Conservation (phyloP, 2,113 vertebrate species). For the Gymnocephalus cernua region DNA sequence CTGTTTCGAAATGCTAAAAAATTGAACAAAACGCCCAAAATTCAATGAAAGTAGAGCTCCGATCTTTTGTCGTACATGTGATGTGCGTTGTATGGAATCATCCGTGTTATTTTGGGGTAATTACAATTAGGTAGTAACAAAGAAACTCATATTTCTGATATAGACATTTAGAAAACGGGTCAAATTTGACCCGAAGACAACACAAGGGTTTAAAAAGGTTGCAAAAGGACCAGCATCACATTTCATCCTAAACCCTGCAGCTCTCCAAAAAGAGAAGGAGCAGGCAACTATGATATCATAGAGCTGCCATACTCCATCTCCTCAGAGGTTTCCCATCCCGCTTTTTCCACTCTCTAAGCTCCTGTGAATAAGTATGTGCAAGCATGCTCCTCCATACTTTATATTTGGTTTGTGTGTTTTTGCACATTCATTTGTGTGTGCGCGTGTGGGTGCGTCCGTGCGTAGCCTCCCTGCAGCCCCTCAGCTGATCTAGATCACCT, state of each 20-base stretch:
- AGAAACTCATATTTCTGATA: too few species aligned
- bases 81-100: too few species aligned
- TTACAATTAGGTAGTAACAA: too few species aligned
- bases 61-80: too few species aligned
- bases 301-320: constrained; percentile 37
- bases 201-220: too few species aligned
- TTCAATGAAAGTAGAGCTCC: too few species aligned
- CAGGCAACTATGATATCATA: constrained; percentile 11
- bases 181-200: too few species aligned
- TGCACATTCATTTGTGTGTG: not conserved
- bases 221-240: constrained; percentile 34
- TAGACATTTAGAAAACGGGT: too few species aligned
- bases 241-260: constrained; percentile 24
- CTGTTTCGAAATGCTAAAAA: too few species aligned
- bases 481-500: constrained; percentile 48
- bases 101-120: too few species aligned
- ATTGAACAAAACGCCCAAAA: too few species aligned
- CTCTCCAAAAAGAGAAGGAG: constrained; percentile 24
- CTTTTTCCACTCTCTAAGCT: not conserved
- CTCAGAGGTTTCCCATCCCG: constrained; percentile 31
- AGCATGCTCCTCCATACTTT: not conserved
- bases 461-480: constrained; percentile 20
- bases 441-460: not conserved
- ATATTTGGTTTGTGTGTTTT: not conserved
- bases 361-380: not conserved